Evolutionary conservation across 1,140 invertebrate genomes (phyloP).

Genomic region (Sycobia sp.): DNA sequence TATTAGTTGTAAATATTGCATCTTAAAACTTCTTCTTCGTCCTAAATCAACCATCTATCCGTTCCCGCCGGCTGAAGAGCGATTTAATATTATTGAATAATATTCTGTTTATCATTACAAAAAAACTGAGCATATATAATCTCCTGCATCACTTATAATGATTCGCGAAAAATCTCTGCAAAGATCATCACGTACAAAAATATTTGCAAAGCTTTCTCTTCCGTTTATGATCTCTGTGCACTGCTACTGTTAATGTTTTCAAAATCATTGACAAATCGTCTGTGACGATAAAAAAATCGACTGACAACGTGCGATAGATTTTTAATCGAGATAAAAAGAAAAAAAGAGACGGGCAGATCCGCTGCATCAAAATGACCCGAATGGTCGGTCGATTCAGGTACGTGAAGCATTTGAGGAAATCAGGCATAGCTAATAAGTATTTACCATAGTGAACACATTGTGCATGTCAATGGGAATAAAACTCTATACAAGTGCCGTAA

Average conservation of each 20-base stretch:
- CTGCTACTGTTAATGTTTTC: background rate
- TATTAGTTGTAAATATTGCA: slow-evolving; percentile 15
- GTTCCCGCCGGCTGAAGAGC: slow-evolving; percentile 10
- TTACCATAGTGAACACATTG: slow-evolving; percentile 62
- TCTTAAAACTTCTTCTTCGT: slow-evolving; percentile 13
- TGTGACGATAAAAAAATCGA: slow-evolving; percentile 6
- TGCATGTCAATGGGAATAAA: slow-evolving; percentile 65
- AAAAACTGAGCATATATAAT: slow-evolving; percentile 21
- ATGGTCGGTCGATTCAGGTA: slow-evolving; percentile 62
- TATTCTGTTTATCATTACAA: slow-evolving; percentile 8
- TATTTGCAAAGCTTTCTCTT: slow-evolving; percentile 24
- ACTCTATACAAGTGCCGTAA: slow-evolving; percentile 73
- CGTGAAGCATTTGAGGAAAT: slow-evolving; percentile 61
- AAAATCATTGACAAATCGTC: slow-evolving; percentile 20
- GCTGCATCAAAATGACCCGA: slow-evolving; percentile 52
- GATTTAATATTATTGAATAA: background rate
- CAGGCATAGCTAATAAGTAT: slow-evolving; percentile 62
- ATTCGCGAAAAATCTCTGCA: slow-evolving; percentile 14
- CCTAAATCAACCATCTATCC: slow-evolving; percentile 6
- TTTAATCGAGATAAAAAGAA: slow-evolving; percentile 1
- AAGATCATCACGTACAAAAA: background rate
- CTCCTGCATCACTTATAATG: background rate
- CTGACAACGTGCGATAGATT: slow-evolving; percentile 2
- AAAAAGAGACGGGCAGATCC: slow-evolving; percentile 25
- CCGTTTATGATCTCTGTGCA: slow-evolving; percentile 10